These are phyloP conservation scores for Metellina segmentata DNA, from an alignment of 2,888 invertebrate genomes.

Conservation along the genomic window DNA sequence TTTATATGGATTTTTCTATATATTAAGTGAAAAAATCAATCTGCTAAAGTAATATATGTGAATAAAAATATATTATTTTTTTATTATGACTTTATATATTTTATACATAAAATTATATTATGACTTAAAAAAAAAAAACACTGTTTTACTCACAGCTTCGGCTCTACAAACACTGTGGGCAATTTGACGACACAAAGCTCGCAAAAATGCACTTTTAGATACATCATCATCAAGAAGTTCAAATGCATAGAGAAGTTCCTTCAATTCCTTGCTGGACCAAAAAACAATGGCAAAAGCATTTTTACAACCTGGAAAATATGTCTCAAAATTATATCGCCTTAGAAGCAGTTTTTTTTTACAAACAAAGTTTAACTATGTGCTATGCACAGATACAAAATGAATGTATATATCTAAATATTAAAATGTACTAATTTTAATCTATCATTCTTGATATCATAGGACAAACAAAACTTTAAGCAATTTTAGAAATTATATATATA, in stretches of 20 bases:
- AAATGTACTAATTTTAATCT: not conserved
- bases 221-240: slow-evolving; percentile 88
- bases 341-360: not conserved
- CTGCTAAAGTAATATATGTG: not conserved
- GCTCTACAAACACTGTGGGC: slow-evolving; percentile 95
- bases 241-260: slow-evolving; percentile 93
- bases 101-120: not conserved
- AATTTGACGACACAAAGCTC: slow-evolving; percentile 92
- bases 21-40: not conserved
- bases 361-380: not conserved
- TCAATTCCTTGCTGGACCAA: slow-evolving; percentile 90
- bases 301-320: slow-evolving; percentile 87
- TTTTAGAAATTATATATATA: too few species aligned
- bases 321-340: not conserved
- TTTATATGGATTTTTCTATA: not conserved
- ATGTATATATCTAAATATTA: not conserved
- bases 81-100: slow-evolving; percentile 50
- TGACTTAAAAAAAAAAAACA: not conserved
- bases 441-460: not conserved
- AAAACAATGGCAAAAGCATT: slow-evolving; percentile 94
- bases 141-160: slow-evolving; percentile 88
- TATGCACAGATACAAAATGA: not conserved
- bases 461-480: too few species aligned
- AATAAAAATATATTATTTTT: not conserved
- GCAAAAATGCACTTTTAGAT: slow-evolving; percentile 90